These are phyloP conservation scores for Aix galericulata DNA, from an alignment of 2,113 vertebrate species.

Conservation along the genomic window DNA sequence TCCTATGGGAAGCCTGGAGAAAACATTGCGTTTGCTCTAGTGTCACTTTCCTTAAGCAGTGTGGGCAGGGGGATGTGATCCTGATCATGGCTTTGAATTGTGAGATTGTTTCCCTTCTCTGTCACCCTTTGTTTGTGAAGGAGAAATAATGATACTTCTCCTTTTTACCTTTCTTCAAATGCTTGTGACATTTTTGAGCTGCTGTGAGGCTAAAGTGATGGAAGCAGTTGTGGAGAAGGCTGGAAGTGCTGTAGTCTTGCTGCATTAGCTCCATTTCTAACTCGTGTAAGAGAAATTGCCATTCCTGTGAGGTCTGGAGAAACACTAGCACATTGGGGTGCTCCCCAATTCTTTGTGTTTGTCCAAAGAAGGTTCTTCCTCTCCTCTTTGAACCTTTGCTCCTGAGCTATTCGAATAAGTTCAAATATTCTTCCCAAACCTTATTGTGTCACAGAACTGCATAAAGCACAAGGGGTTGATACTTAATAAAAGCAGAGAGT, in stretches of 20 bases:
- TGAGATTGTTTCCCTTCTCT: rapidly evolving
- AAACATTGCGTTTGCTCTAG: not conserved
- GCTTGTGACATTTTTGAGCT: not conserved
- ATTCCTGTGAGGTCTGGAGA: not conserved
- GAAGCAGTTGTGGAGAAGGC: not conserved
- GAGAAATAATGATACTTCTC: not conserved
- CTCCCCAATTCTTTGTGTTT: not conserved
- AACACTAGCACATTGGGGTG: no score
- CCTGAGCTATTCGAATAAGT: not conserved
- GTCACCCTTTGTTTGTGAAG: not conserved
- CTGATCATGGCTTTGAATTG: not conserved
- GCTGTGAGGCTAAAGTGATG: not conserved
- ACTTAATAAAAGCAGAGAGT: not conserved
- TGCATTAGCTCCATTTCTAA: not conserved
- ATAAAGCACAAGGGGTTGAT: not conserved
- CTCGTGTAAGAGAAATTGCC: not conserved
- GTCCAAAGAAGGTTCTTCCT: not conserved
- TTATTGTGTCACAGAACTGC: not conserved
- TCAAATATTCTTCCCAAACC: not conserved
- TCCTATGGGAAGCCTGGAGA: not conserved
- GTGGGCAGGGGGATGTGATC: not conserved
- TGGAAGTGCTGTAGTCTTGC: not conserved
- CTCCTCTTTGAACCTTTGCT: not conserved
- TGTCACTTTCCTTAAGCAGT: not conserved
- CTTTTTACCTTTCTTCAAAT: not conserved